Evolutionary conservation across 2,888 invertebrate species (phyloP), one percentile per base, ranked within the genome.

Genomic region (Nymphalis c-album): DNA sequence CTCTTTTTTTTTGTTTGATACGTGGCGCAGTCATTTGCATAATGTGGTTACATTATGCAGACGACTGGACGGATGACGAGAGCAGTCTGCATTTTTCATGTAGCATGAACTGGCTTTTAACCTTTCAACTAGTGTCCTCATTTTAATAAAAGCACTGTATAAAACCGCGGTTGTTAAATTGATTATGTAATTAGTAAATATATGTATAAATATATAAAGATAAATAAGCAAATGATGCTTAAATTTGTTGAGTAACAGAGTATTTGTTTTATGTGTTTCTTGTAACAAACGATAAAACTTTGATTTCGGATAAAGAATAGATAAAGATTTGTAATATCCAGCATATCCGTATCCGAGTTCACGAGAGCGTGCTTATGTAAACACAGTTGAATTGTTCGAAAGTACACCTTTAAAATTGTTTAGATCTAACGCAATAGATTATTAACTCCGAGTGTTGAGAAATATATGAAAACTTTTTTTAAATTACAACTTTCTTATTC

Each of bases 341-440:
- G 53, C 47, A 50, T 60, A 68, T 65, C 63, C 55, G 22, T 60
- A 68, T 63, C 65, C 57, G 60, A 66, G 63, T 66, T 66, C 63
- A 65, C 60, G 58, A 71, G 55, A 31, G n/a, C 60, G 55, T 60
- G 64, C 71, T 71, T 71, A 71, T 70, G 68, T 71, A 71, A 71
- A 71, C 70, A 58, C 45, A 65, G 63, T 71, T 58, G 63, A 63
- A 70, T 70, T 68, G 70, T 70, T 70, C 65, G 70, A 72, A 72
- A 72, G 68, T 72, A 64, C 58, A 64, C 61, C 64, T 72, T 68
- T 74, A 71, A 66, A 70, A 68, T 71, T 68, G 69, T 72, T 72
- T 72, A 71, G 69, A 72, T 67, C 64, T 71, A 72, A 71, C 71
- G 72, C 68, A 72, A 71, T 61, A 58, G 68, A 71, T 71, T 68